phyloP scores from a whole-genome alignment of 2,888 invertebrate species.

The Drosophila antonietae region DNA sequence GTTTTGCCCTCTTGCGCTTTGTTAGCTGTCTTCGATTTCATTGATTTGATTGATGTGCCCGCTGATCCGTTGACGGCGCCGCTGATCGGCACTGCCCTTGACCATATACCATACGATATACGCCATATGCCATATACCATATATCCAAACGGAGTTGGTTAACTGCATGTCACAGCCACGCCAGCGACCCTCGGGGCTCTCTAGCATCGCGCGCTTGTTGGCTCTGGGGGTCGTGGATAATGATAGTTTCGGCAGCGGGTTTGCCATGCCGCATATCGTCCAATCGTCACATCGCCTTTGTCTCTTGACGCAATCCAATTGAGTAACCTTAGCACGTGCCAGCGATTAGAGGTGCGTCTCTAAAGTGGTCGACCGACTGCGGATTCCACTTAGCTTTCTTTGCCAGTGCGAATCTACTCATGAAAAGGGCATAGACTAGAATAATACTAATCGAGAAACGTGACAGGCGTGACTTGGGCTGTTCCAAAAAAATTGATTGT shows the following conservation, averaged over 20 bases:
- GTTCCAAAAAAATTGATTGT: neutral
- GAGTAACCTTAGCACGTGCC: constrained; percentile 78
- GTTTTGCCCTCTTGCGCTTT: constrained; percentile 35
- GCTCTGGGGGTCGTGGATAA: constrained; percentile 66
- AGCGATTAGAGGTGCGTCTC: constrained; percentile 66
- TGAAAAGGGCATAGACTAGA: constrained; percentile 18
- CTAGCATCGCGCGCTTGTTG: constrained; percentile 18
- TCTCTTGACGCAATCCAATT: constrained; percentile 48
- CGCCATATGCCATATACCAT: constrained; percentile 28
- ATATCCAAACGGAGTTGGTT: constrained; percentile 31
- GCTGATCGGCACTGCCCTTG: constrained; percentile 65
- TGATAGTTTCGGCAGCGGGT: constrained; percentile 47
- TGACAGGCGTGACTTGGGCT: constrained; percentile 4
- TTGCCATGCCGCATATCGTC: constrained; percentile 38
- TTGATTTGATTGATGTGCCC: constrained; percentile 78
- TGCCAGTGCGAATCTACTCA: constrained; percentile 3
- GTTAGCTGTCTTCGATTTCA: constrained; percentile 73
- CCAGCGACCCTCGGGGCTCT: constrained; percentile 69
- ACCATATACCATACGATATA: constrained; percentile 66
- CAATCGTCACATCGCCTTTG: constrained; percentile 53
- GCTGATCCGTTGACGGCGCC: constrained; percentile 66
- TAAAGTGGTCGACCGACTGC: constrained; percentile 20
- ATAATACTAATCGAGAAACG: constrained; percentile 6
- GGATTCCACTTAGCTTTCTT: constrained; percentile 25
- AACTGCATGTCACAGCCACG: constrained; percentile 59